A percentile compares a stretch with the other conserved stretches of the same genome.
Conservation (phyloP, 1,140 invertebrate genomes). For the Acromyrmex charruanus region DNA sequence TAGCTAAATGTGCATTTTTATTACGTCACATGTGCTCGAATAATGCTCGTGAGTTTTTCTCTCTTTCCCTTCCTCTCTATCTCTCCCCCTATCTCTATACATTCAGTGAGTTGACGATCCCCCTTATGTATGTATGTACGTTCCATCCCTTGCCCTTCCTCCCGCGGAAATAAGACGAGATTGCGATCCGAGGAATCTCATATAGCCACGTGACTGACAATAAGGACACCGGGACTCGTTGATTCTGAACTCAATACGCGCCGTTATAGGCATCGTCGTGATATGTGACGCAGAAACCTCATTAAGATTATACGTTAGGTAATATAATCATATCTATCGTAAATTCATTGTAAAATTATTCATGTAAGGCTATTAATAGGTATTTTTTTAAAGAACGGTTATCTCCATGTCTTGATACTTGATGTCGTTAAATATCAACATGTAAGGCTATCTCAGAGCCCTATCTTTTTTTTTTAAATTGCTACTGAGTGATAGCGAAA, state of each 20-base stretch:
- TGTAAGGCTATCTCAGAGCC: background rate
- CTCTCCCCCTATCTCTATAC: constrained; percentile 10
- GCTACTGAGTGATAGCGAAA: background rate
- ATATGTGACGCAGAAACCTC: constrained; percentile 24
- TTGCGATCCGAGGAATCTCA: constrained; percentile 71
- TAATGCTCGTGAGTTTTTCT: constrained; percentile 19
- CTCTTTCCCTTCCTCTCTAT: background rate
- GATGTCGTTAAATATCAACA: too few species aligned
- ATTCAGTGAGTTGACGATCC: constrained; percentile 41
- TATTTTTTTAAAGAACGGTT: too few species aligned
- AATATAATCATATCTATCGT: constrained; percentile 19
- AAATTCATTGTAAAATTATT: background rate
- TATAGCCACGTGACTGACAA: constrained; percentile 68
- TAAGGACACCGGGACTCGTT: constrained; percentile 67
- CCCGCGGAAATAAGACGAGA: constrained; percentile 71
- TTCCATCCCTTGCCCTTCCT: constrained; percentile 35
- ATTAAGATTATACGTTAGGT: constrained; percentile 20
- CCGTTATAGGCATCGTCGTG: constrained; percentile 41
- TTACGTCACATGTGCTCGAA: constrained; percentile 50
- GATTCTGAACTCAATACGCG: constrained; percentile 63
- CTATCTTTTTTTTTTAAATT: constrained; percentile 4
- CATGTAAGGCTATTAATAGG: too few species aligned
- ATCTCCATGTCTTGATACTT: too few species aligned
- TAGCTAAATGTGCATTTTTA: constrained; percentile 59
- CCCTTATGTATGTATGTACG: constrained; percentile 53